Conservation (phyloP, 2,797 vertebrate genomes). For the Heliangelus exortis region DNA sequence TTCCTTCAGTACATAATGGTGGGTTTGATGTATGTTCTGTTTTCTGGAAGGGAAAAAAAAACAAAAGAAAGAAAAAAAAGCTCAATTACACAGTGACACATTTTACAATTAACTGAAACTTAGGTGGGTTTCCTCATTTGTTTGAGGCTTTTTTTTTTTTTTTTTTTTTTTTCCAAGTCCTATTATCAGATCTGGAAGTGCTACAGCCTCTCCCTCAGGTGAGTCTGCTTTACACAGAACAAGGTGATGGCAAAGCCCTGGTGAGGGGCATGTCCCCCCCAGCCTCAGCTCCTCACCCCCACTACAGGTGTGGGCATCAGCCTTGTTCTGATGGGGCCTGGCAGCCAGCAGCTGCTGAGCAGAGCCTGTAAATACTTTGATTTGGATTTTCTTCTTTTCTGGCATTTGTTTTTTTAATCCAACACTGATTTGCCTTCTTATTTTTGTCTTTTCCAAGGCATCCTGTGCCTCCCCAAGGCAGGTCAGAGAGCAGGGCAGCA, state of each 20-base stretch:
- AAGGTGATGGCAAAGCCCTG: accelerated
- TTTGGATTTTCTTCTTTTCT: not conserved
- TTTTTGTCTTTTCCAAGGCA: not conserved
- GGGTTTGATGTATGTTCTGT: slow-evolving; percentile 83
- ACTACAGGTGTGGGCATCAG: not conserved
- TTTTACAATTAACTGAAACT: not conserved
- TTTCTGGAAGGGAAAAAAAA: slow-evolving; percentile 74
- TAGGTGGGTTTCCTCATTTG: not conserved
- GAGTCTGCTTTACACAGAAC: accelerated
- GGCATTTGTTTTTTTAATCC: not conserved
- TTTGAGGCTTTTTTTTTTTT: not conserved
- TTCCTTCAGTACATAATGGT: slow-evolving; percentile 84
- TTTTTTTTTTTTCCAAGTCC: not conserved
- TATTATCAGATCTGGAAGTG: not conserved
- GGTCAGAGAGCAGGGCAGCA: not conserved
- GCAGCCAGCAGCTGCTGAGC: not conserved
- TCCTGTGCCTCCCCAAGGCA: not conserved
- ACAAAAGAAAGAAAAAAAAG: not conserved
- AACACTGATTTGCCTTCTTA: not conserved
- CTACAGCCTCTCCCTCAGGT: accelerated
- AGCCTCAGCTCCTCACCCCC: accelerated
- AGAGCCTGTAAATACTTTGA: not conserved
- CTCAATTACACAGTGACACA: not conserved
- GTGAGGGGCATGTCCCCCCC: accelerated
- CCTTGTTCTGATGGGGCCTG: accelerated